Percentiles rank a stretch among this genome's conserved stretches.
phyloP scores from a whole-genome alignment of 1,140 invertebrate genomes.

The Bombus polaris region DNA sequence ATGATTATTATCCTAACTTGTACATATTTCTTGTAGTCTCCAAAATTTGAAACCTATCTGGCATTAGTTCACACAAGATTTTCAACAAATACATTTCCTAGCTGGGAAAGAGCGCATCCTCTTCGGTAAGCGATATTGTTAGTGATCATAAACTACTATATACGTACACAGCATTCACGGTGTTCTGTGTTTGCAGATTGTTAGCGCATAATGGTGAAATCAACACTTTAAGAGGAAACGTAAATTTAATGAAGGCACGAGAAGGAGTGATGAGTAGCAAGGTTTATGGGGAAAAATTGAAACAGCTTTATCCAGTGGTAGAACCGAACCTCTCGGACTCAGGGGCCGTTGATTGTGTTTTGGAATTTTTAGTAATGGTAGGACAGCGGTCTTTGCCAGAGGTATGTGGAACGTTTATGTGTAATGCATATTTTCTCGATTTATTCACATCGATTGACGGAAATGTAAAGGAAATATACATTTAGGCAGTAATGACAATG shows the following conservation, averaged over 20 bases:
- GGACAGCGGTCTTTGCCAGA: slow-evolving; percentile 95
- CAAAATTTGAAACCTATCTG: slow-evolving; percentile 96
- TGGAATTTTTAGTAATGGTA: slow-evolving; percentile 97
- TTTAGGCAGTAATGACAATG: slow-evolving; percentile 98
- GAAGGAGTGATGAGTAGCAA: slow-evolving; percentile 98
- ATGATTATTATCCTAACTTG: too few relatives aligned
- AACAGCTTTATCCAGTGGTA: slow-evolving; percentile 97
- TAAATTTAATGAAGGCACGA: slow-evolving; percentile 98
- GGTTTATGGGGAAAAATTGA: slow-evolving; percentile 90
- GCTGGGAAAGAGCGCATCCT: slow-evolving; percentile 99
- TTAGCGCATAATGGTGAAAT: slow-evolving; percentile 99
- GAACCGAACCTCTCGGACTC: slow-evolving; percentile 99
- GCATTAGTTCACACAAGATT: slow-evolving; percentile 98
- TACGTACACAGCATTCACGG: not conserved
- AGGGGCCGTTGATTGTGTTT: slow-evolving; percentile 97
- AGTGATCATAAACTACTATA: not conserved
- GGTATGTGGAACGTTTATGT: slow-evolving; percentile 79
- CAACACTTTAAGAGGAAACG: slow-evolving; percentile 98
- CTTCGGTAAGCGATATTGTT: slow-evolving; percentile 87
- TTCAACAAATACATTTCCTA: slow-evolving; percentile 99
- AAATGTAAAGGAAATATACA: not conserved
- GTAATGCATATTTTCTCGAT: not conserved
- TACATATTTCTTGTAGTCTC: slow-evolving; percentile 80
- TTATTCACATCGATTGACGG: not conserved
- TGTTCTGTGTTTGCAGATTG: slow-evolving; percentile 84